Evolutionary conservation across 2,797 vertebrate genomes (phyloP).

Genomic region (Miichthys miiuy): DNA sequence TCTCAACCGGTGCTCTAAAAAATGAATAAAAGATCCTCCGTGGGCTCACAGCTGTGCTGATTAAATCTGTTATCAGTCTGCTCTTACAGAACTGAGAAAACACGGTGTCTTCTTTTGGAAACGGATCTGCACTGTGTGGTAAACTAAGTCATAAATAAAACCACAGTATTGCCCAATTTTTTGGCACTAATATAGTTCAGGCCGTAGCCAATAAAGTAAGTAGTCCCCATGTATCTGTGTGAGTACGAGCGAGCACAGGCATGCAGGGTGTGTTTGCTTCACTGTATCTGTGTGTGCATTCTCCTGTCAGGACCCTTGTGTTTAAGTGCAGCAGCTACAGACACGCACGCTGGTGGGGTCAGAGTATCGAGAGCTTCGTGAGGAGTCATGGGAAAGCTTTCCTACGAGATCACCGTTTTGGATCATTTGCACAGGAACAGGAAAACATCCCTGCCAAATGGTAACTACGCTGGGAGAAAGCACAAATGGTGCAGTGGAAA

Average conservation of each 20-base stretch:
- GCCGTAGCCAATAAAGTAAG: too few relatives aligned
- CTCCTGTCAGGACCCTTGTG: slow-evolving; percentile 89
- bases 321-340: slow-evolving; percentile 96
- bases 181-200: background rate
- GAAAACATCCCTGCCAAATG: slow-evolving; percentile 92
- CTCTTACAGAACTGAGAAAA: background rate
- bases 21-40: background rate
- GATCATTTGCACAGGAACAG: slow-evolving; percentile 91
- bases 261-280: background rate
- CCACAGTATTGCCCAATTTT: background rate
- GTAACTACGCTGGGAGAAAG: slow-evolving; percentile 73
- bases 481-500: background rate
- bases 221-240: too few relatives aligned
- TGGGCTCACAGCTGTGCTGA: background rate
- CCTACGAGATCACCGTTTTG: slow-evolving; percentile 92
- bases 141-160: background rate
- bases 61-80: background rate
- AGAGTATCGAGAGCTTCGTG: slow-evolving; percentile 93
- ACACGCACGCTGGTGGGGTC: slow-evolving; percentile 97
- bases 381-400: slow-evolving; percentile 90
- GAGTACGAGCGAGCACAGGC: background rate
- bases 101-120: slow-evolving; percentile 13
- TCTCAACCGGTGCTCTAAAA: background rate
- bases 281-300: background rate
- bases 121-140: background rate